Conservation (phyloP, 1,140 invertebrate genomes). For the Gonioctena quinquepunctata region DNA sequence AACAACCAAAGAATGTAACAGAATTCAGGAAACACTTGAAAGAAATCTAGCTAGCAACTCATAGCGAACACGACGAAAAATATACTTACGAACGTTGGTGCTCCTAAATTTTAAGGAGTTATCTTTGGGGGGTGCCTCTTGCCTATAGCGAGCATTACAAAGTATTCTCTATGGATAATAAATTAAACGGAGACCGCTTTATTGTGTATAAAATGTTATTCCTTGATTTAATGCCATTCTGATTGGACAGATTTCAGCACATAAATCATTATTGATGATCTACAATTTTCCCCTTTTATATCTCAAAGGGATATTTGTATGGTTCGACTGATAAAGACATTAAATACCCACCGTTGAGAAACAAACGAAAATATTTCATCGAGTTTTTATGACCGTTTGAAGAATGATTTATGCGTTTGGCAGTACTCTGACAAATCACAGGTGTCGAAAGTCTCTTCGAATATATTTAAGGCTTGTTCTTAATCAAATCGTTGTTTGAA, state of each 20-base stretch:
- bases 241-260: constrained; percentile 19
- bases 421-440: neutral
- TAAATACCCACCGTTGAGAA: neutral
- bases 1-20: too few relatives aligned
- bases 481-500: neutral
- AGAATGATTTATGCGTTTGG: neutral
- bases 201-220: constrained; percentile 8
- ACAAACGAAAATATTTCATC: constrained; percentile 3
- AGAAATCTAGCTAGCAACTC: too few relatives aligned
- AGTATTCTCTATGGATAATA: constrained; percentile 13
- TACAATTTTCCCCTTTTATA: neutral
- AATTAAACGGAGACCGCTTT: constrained; percentile 13
- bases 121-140: too few relatives aligned
- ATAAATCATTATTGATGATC: constrained; percentile 17
- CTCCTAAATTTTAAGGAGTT: too few relatives aligned
- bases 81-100: too few relatives aligned
- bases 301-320: neutral
- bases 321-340: constrained; percentile 3
- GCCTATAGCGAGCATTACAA: constrained; percentile 8
- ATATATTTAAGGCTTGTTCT: neutral
- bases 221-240: constrained; percentile 14
- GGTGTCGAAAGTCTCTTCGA: neutral
- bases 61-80: too few relatives aligned
- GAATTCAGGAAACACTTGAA: too few relatives aligned
- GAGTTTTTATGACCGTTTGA: neutral